Percentiles rank a stretch among this genome's conserved stretches.
Conservation (phyloP, 2,888 invertebrate species). For the Tipula lateralis region DNA sequence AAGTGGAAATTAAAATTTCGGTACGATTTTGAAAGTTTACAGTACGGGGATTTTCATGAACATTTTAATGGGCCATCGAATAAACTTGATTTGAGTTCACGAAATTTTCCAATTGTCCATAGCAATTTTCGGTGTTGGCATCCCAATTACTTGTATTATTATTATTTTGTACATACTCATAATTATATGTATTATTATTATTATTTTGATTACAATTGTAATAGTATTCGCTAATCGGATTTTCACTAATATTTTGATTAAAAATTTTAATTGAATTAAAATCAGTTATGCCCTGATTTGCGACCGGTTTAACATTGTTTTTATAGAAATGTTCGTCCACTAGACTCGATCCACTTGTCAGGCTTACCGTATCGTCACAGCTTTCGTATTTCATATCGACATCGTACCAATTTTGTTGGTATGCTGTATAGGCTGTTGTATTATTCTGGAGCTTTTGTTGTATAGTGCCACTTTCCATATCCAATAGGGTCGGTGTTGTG, state of each 20-base stretch:
- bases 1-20: not conserved
- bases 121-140: not conserved
- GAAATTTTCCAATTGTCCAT: not conserved
- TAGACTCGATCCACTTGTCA: constrained; percentile 41
- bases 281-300: not conserved
- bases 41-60: not conserved
- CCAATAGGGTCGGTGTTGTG: constrained; percentile 32
- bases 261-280: constrained; percentile 3
- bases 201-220: not conserved
- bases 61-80: not conserved
- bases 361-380: constrained; percentile 48
- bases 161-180: not conserved
- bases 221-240: not conserved
- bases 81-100: not conserved
- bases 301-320: not conserved
- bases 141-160: not conserved
- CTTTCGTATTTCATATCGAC: constrained; percentile 42
- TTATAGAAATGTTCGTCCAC: constrained; percentile 33
- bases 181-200: not conserved
- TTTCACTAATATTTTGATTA: not conserved
- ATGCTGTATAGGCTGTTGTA: not conserved
- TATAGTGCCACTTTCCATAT: constrained; percentile 32
- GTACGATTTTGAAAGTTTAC: not conserved
- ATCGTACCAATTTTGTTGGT: constrained; percentile 13
- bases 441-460: not conserved